phyloP scores from a whole-genome alignment of 2,888 invertebrate species.

The Pachycephus smyrnensis region DNA sequence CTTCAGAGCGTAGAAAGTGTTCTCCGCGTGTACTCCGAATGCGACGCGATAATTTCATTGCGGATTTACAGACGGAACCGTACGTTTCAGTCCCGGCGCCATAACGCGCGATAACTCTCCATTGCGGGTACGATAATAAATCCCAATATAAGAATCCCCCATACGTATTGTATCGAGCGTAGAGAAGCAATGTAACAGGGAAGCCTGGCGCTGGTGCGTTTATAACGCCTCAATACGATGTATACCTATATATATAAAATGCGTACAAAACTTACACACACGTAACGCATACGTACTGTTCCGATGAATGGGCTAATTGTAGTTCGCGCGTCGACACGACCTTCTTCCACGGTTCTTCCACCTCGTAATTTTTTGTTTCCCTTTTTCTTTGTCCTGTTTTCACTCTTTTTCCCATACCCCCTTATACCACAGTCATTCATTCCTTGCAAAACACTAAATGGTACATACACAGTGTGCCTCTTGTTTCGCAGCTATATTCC shows the following conservation, averaged over 20 bases:
- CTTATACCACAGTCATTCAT: background rate
- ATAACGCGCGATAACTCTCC: background rate
- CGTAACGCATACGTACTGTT: constrained; percentile 32
- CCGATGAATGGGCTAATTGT: constrained; percentile 63
- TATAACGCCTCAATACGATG: background rate
- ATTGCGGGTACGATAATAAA: background rate
- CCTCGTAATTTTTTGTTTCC: background rate
- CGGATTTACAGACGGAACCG: background rate
- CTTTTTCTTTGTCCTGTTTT: constrained; percentile 70
- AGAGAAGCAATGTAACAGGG: background rate
- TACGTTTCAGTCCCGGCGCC: background rate
- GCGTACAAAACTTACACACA: constrained; percentile 12
- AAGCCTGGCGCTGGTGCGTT: background rate
- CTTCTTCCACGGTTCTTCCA: background rate
- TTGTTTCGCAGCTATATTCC: background rate
- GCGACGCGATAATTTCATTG: background rate
- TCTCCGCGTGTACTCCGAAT: background rate
- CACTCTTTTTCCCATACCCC: constrained; percentile 63
- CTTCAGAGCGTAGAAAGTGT: background rate
- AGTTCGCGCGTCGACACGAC: constrained; percentile 13
- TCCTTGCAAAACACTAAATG: background rate
- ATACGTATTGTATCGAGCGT: background rate
- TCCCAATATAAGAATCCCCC: background rate
- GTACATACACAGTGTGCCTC: background rate
- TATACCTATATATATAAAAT: constrained; percentile 3